Evolutionary conservation across 2,113 vertebrate species (phyloP).

Genomic region (Tamias sibiricus): DNA sequence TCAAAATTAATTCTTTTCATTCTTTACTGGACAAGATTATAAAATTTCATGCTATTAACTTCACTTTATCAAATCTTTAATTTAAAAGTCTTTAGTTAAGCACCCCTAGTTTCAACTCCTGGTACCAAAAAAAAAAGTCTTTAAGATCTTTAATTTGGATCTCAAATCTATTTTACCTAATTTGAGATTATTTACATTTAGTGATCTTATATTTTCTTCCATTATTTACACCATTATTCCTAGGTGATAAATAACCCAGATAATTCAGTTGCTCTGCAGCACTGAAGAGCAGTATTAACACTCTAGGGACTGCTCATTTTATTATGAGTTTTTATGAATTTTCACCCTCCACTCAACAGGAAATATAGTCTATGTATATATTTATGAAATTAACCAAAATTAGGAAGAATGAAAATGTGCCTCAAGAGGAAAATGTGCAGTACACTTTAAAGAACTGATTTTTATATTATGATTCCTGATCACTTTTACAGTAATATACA

Average conservation of each 20-base stretch:
- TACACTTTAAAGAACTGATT: neutral
- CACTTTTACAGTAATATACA: neutral
- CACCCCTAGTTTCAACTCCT: no score
- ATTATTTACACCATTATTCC: neutral
- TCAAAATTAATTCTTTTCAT: neutral
- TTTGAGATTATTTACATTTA: slow-evolving; percentile 22
- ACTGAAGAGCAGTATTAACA: neutral
- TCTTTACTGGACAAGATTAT: neutral
- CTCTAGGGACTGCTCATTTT: neutral
- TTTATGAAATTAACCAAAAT: slow-evolving; percentile 43
- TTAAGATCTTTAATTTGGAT: slow-evolving; percentile 34
- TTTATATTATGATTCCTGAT: neutral
- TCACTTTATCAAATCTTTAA: slow-evolving; percentile 28
- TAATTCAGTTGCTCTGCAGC: slow-evolving; percentile 19
- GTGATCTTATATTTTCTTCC: neutral
- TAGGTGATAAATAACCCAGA: neutral
- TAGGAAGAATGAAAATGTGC: neutral
- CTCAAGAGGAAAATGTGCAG: neutral
- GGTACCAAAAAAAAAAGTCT: neutral
- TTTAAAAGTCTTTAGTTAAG: slow-evolving; percentile 1
- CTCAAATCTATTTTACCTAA: slow-evolving; percentile 7
- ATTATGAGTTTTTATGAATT: neutral
- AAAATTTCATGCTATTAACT: neutral
- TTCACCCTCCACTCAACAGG: neutral
- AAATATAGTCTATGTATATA: neutral